Evolutionary conservation across 2,888 invertebrate genomes (phyloP).

Genomic region (Tenthredo scrophulariae): DNA sequence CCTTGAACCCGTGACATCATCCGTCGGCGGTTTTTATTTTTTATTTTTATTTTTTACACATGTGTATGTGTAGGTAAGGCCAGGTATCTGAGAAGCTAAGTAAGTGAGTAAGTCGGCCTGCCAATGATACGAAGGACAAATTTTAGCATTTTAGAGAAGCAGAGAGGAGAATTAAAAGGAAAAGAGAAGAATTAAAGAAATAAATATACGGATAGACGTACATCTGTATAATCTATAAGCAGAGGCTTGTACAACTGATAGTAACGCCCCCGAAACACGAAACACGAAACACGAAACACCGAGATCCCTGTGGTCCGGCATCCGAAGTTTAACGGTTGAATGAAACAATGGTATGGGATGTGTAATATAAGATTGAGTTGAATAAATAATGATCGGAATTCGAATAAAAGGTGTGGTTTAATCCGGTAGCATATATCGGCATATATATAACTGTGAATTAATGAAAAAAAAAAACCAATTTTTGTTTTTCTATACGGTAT

Average conservation of each 20-base stretch:
- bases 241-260: background rate
- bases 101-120: background rate
- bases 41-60: background rate
- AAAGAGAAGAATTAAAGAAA: background rate
- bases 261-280: conserved; percentile 12
- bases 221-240: background rate
- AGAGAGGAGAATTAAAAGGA: background rate
- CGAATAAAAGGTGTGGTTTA: conserved; percentile 53
- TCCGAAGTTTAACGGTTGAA: conserved; percentile 22
- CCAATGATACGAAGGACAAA: background rate
- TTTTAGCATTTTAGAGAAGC: background rate
- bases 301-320: background rate
- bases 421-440: conserved; percentile 51
- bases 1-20: conserved; percentile 48
- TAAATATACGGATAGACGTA: background rate
- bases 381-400: conserved; percentile 50
- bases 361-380: conserved; percentile 48
- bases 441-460: conserved; percentile 18
- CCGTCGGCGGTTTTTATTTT: background rate
- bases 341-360: conserved; percentile 16
- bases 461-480: background rate
- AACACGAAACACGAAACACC: background rate
- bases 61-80: too few relatives aligned
- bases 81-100: too few relatives aligned
- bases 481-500: background rate